Base-by-base conservation (phyloP, 35 echinoderm and acorn worm genomes). In the Strongylocentrotus purpuratus region DNA sequence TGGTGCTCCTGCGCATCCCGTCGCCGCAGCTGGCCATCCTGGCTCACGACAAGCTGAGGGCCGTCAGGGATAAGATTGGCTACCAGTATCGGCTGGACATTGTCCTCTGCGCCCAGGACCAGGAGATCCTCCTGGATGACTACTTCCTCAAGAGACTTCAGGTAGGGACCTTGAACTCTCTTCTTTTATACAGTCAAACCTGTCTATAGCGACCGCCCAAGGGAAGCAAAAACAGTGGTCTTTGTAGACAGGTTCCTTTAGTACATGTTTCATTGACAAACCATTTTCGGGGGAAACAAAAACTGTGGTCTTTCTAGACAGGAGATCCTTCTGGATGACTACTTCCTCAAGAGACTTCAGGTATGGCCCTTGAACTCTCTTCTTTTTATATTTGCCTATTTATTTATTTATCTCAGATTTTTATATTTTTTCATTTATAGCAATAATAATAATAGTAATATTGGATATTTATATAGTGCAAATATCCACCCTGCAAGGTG, bases 71-170 rank as follows among this genome's bases (percentile, higher is more conserved):
- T 85, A 97, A 97, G 94, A 88, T 99, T 10, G 98, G 98, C 15
- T 96, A 96, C 33, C 95, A 97, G 95, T 99, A 97, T 47, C 94
- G 98, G 12, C 95, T 99, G 89, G 98, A 99, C 85, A 94, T 99
- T 22, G 9, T 99, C 0, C 90, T 99, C 46, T 95, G 95, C 59
- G 93, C 94, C 8, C 87, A 89, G 9, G 96, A 97, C 18, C 95
- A 96, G 17, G 96, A 97, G 90, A 90, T 97, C 14, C 94, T 85
- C 5, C 35, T 99, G 22, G 98, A 99, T 87, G 70, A 96, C 31
- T 94, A 97, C 90, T 99, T 99, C 86, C 86, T 99, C 71, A 95
- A 96, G 45, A 94, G 96, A 94, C 86, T 99, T 7, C 98, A 99
- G 98, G 98, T 97, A 70, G 25, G 32, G 78, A 33, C 45, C 87